Conservation (phyloP, 2,797 vertebrate genomes). For the Sardinella longiceps region DNA sequence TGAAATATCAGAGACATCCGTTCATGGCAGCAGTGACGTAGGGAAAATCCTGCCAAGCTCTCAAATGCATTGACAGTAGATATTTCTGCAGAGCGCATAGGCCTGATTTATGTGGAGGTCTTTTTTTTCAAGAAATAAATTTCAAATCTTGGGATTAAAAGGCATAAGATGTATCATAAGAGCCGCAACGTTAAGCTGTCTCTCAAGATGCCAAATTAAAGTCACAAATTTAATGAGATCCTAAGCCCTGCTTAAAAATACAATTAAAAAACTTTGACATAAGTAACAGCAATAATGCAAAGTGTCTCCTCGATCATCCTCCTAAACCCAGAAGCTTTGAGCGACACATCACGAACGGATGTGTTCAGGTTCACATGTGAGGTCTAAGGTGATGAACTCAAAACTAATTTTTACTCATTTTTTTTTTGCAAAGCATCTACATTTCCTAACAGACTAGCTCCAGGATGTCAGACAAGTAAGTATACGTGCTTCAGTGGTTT, state of each 20-base stretch:
- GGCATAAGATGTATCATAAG: slow-evolving; percentile 73
- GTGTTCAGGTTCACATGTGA: background rate
- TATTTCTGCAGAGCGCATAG: slow-evolving; percentile 72
- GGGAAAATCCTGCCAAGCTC: slow-evolving; percentile 65
- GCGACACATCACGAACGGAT: background rate
- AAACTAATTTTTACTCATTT: background rate
- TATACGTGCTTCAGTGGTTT: background rate
- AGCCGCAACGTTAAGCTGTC: slow-evolving; percentile 78
- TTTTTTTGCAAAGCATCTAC: background rate
- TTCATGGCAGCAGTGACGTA: slow-evolving; percentile 28
- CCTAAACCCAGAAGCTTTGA: slow-evolving; percentile 30
- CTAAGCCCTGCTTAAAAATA: slow-evolving; percentile 78
- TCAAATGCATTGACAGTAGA: slow-evolving; percentile 68
- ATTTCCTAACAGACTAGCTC: background rate
- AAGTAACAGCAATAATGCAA: slow-evolving; percentile 69
- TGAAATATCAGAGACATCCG: background rate
- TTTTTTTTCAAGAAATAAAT: slow-evolving; percentile 71
- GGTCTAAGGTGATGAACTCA: slow-evolving; percentile 16
- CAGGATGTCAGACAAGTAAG: background rate
- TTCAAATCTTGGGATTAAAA: slow-evolving; percentile 79
- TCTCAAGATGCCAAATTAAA: slow-evolving; percentile 79
- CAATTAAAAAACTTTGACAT: slow-evolving; percentile 79
- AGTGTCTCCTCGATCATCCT: slow-evolving; percentile 54
- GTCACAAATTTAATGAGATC: slow-evolving; percentile 79
- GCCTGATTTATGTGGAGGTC: slow-evolving; percentile 74